Evolutionary conservation across 2,113 vertebrate species (phyloP), one percentile per base, ranked within the genome.

Genomic region (Neodontobutis hainanensis): DNA sequence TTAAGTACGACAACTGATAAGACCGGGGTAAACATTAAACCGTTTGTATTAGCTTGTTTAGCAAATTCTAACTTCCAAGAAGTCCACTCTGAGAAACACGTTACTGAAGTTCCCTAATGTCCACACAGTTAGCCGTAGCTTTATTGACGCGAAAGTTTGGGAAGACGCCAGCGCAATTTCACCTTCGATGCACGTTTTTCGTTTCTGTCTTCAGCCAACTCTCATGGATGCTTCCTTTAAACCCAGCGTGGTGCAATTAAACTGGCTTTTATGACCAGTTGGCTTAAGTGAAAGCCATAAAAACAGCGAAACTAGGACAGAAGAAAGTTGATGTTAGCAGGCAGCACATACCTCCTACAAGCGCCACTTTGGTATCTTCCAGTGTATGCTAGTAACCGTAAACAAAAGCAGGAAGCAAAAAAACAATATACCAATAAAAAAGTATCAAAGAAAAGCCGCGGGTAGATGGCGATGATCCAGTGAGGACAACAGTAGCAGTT

Each of bases 281-380:
- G 19, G 35, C 32, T 34, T 8, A 34, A 48, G 14, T 7, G 0
- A 27, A 58, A 63, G 51, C 5, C 42, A 60, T 3, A 32, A 34
- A 36, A 63, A 71, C 8, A 27, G 4, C 65, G 67, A 60, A 67
- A 82, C 81, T 59, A 51, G 50, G 64, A 78, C 77, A 77, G 43
- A 68, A 61, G 61, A 52, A 83, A 83, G 69, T 82, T 75, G 5
- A 42, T 15, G 71, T 70, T 65, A 3, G 14, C 52, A 27, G 14
- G 49, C 43, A 58, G 56, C 52, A 79, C 79, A 14, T 87, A 92
- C 92, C 90, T 86, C 90, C 80, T 80, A 82, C 83, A 68, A 89
- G 85, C 86, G 92, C 91, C 91, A 92, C 92, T 91, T 89, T 90
- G 91, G 78, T 85, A 51, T 77, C 82, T 75, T 84, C 87, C 48